Base-by-base conservation (phyloP, 2,888 invertebrate genomes). In the Drosophila neotestacea region DNA sequence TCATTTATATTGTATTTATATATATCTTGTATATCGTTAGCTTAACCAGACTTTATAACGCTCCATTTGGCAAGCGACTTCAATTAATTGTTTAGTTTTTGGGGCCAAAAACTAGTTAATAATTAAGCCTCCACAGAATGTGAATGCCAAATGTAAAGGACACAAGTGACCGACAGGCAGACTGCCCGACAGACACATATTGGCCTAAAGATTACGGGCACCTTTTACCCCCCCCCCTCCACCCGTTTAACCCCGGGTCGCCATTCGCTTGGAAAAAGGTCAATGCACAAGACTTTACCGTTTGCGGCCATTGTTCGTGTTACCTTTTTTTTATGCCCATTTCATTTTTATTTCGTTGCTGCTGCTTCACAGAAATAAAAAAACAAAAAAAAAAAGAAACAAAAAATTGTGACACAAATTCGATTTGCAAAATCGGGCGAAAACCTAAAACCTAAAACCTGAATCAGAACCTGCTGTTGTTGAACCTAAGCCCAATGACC, bases 181-280 rank as follows among this genome's bases (percentile, higher is more conserved):
- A 22, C 27, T 11, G 13, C 27, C 42, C 41, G 39, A 36, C 22
- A 46, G 6, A 6, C 6, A 32, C 32, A 32, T 32, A 6, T 41
- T 54, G 47, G 46, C 42, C 34, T 6, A 32, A 30, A 56, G 56
- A 68, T 68, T 68, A 68, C 51, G 22, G 50, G 38, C 42, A 54
- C 41, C 16, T 36, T 52, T 42, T 13, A 7, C 42, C 11, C 6
- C 16, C 4, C 60, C 28, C 28, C 4, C 4, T 2, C 27, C n/a
- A 4, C 38, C 59, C 64, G 58, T 73, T 63, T 77, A 70, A 70
- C 70, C 69, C 71, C 51, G 42, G 44, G 16, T 47, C 55, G 78
- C 51, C 83, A 80, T 66, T 83, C 81, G 81, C 67, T 67, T 71
- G 81, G 83, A 81, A 81, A 81, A 81, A 81, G 81, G 81, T 81